Percentiles rank a stretch among this genome's conserved stretches.
Evolutionary conservation across 2,888 invertebrate species (phyloP).

Genomic region (Clitarchus hookeri): DNA sequence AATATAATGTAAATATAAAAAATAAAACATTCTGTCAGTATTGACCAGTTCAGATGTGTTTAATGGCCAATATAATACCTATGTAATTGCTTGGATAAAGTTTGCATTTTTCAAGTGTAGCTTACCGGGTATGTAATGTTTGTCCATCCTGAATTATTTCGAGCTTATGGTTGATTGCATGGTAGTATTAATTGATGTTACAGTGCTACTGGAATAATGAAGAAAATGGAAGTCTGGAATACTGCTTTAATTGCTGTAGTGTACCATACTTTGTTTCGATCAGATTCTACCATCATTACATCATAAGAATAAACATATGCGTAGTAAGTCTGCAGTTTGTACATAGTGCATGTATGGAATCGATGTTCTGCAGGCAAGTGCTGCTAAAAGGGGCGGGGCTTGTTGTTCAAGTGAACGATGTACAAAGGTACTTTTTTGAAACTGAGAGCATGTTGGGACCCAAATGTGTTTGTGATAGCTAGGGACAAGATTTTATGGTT

Average conservation of each 20-base stretch:
- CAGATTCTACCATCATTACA: neutral
- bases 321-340: neutral
- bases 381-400: no score
- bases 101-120: constrained; percentile 17
- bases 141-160: constrained; percentile 31
- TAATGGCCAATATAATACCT: neutral
- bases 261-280: neutral
- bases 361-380: neutral
- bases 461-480: no score
- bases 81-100: constrained; percentile 2
- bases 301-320: neutral
- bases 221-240: neutral
- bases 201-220: neutral
- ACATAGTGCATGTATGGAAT: neutral
- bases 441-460: no score
- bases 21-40: neutral
- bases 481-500: no score
- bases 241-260: neutral
- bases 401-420: no score
- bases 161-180: neutral
- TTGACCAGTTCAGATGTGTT: neutral
- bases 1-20: neutral
- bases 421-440: no score
- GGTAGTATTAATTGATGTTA: neutral
- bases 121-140: constrained; percentile 40